These are phyloP conservation scores for Mellivora capensis DNA, from an alignment of 2,113 vertebrate genomes.

Conservation along the genomic window DNA sequence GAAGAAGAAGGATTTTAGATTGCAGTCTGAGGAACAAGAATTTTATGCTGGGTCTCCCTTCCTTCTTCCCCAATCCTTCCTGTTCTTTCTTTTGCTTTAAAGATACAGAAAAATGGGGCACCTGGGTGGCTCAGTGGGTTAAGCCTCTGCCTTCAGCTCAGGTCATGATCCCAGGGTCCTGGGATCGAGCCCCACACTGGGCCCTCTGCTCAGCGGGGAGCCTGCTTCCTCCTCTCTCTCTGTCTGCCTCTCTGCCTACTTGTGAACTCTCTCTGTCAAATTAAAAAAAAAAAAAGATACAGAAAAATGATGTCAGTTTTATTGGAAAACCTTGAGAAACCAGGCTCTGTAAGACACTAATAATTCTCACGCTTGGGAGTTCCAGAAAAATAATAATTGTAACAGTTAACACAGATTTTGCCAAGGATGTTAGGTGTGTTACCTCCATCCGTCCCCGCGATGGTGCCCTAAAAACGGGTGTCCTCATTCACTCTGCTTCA, in stretches of 20 bases:
- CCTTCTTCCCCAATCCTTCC: neutral
- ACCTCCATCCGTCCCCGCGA: accelerated
- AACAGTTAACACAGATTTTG: neutral
- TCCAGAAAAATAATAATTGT: neutral
- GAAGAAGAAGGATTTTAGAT: neutral
- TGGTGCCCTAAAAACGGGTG: neutral
- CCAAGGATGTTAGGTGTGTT: neutral
- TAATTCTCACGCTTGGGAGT: neutral
- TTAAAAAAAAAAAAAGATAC: neutral
- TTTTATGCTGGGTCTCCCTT: neutral
- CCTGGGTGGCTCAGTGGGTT: no score
- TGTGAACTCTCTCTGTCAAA: no score
- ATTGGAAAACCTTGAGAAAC: neutral
- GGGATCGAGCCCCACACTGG: no score
- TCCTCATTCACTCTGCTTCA: neutral
- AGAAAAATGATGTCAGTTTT: neutral
- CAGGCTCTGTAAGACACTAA: neutral
- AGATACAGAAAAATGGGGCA: neutral
- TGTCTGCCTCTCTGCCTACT: no score
- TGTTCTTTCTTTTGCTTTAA: neutral
- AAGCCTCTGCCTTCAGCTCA: no score
- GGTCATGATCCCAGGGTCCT: no score
- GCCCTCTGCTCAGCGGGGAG: no score
- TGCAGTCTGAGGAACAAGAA: neutral
- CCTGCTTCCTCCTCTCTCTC: no score